phyloP scores from a whole-genome alignment of 2,888 invertebrate genomes.

The Lysandra bellargus region DNA sequence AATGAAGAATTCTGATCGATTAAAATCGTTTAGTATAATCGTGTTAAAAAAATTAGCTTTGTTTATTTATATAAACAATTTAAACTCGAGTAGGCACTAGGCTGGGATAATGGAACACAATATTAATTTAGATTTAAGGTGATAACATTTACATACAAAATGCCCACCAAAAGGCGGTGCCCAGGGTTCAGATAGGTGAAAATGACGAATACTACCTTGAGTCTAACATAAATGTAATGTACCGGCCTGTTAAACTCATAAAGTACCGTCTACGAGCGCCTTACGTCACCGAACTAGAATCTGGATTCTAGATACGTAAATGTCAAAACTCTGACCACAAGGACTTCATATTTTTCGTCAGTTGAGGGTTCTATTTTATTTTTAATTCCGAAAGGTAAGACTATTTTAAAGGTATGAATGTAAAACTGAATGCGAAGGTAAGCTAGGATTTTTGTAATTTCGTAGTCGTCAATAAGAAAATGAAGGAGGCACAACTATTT shows the following conservation, averaged over 20 bases:
- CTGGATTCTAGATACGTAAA: conserved; percentile 7
- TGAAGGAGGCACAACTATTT: not conserved
- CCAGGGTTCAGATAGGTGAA: conserved; percentile 18
- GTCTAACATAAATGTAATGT: not conserved
- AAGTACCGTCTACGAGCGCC: not conserved
- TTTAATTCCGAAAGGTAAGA: too few species aligned
- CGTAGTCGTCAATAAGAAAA: too few species aligned
- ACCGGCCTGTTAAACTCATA: conserved; percentile 13
- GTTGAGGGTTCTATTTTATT: not conserved
- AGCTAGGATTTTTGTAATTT: too few species aligned
- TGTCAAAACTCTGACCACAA: conserved; percentile 19
- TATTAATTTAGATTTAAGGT: not conserved
- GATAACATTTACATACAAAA: not conserved
- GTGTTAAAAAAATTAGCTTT: not conserved
- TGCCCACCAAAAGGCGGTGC: conserved; percentile 2
- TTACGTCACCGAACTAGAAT: conserved; percentile 25
- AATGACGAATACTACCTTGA: conserved; percentile 25
- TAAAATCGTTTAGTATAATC: not conserved
- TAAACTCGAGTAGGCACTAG: not conserved
- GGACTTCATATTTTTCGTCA: not conserved
- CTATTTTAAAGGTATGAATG: not conserved
- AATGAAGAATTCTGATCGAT: not conserved
- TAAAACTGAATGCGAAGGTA: not conserved
- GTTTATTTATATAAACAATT: not conserved
- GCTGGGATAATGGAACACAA: not conserved